Evolutionary conservation across 2,888 invertebrate species (phyloP), one percentile per base, ranked within the genome.

Genomic region (Metacarcinus magister): DNA sequence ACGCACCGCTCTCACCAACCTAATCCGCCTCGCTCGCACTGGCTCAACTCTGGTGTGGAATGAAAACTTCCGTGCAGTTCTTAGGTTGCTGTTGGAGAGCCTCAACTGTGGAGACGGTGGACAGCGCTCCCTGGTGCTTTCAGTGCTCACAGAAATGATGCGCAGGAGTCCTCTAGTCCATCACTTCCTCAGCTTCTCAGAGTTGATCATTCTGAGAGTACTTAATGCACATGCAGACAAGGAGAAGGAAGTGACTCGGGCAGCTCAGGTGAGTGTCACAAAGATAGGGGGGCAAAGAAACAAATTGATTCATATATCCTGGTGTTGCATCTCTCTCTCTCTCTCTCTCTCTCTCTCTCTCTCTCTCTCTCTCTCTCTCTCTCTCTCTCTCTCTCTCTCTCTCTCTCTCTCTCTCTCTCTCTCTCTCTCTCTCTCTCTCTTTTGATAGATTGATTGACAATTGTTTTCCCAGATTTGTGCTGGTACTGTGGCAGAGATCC

Each of bases 131-230:
- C 98, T 98, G 96, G 98, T 99, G 0, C 98, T 99, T 94, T 98
- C 98, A 97, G 98, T 99, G 39, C 98, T 99, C 90, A 98, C 98
- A 96, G 99, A 99, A 98, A 98, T 99, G 97, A 98, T 99, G 97
- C 98, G 99, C 97, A 98, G 98, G 95, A 98, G 98, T 90, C 98
- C 98, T 96, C 98, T 98, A 97, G 99, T 99, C 98, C 98, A 98
- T 97, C 98, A 98, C 97, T 99, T 99, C 98, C 98, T 99, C 95
- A 97, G 95, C 93, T 97, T 96, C 94, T 97, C 97, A 43, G 99
- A 99, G 98, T 98, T 99, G 95, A 98, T 99, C 82, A 98, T 99
- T 95, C 98, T 99, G 94, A 98, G 99, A 98, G 98, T 99, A 23
- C 98, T 99, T 97, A 98, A 99, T 97, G 99, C 99, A 95, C 99